Evolutionary conservation across 1,140 invertebrate species (phyloP).

Genomic region (Nephotettix cincticeps): DNA sequence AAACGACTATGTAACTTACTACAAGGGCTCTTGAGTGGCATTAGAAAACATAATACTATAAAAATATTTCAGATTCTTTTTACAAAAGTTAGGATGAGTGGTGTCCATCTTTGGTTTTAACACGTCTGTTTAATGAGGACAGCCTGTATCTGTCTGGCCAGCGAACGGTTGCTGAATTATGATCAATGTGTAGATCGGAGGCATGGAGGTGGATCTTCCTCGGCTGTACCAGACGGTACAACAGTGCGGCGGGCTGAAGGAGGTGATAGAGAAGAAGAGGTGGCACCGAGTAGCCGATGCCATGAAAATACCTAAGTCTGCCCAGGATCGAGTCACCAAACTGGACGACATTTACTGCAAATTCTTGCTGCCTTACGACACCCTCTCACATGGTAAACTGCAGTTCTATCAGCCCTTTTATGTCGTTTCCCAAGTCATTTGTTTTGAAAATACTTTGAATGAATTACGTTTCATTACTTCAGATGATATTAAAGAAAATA

Average conservation of each 20-base stretch:
- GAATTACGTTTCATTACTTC: too few species aligned
- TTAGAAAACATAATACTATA: too few species aligned
- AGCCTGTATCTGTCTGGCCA: too few species aligned
- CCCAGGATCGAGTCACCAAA: constrained; percentile 80
- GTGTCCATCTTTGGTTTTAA: too few species aligned
- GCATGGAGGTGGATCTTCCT: constrained; percentile 69
- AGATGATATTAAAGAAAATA: too few species aligned
- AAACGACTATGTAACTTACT: too few species aligned
- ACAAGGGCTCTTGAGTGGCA: too few species aligned
- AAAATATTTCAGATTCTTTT: too few species aligned
- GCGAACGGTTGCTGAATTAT: too few species aligned
- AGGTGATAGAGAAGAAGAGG: constrained; percentile 87
- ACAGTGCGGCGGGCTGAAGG: constrained; percentile 80
- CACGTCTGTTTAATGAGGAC: too few species aligned
- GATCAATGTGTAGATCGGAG: too few species aligned
- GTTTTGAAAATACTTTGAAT: neutral
- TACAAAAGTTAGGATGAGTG: too few species aligned
- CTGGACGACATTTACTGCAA: constrained; percentile 92
- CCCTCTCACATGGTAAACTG: constrained; percentile 66
- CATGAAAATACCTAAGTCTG: constrained; percentile 81
- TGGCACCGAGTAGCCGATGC: constrained; percentile 88
- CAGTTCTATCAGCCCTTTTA: constrained; percentile 4
- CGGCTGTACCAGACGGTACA: constrained; percentile 85
- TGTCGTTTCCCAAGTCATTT: neutral
- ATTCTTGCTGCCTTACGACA: constrained; percentile 90